Evolutionary conservation across 2,888 invertebrate species (phyloP).

Genomic region (Watsonalla binaria): DNA sequence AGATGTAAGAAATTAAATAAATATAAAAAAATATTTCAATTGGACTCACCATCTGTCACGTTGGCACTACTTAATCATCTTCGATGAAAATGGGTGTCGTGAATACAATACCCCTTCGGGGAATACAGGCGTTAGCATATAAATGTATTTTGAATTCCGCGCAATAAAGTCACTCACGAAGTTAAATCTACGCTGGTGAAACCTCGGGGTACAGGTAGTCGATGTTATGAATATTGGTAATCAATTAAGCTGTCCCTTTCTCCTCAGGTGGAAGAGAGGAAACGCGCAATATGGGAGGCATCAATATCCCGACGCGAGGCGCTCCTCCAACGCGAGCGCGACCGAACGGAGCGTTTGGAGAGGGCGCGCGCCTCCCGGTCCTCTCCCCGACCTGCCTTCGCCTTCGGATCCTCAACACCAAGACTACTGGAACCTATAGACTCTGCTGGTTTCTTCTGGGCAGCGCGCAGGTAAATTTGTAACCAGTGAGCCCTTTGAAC

Average conservation of each 20-base stretch:
- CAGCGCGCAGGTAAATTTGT: conserved; percentile 82
- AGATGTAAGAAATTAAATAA: no score
- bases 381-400: conserved; percentile 82
- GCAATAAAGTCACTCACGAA: no score
- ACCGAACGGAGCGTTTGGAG: conserved; percentile 89
- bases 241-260: background rate
- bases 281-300: conserved; percentile 92
- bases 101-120: no score
- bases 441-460: conserved; percentile 89
- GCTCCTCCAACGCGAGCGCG: conserved; percentile 90
- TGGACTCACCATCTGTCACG: no score
- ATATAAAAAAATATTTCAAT: no score
- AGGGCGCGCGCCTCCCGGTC: conserved; percentile 88
- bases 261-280: conserved; percentile 90
- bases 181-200: no score
- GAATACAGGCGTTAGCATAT: no score
- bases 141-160: no score
- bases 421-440: conserved; percentile 91
- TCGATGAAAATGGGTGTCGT: no score
- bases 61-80: no score
- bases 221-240: background rate
- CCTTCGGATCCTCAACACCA: conserved; percentile 95
- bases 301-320: conserved; percentile 92
- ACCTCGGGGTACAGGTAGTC: no score
- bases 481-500: background rate